Evolutionary conservation across 2,797 vertebrate species (phyloP), one percentile per base, ranked within the genome.

Genomic region (Carduelis carduelis): DNA sequence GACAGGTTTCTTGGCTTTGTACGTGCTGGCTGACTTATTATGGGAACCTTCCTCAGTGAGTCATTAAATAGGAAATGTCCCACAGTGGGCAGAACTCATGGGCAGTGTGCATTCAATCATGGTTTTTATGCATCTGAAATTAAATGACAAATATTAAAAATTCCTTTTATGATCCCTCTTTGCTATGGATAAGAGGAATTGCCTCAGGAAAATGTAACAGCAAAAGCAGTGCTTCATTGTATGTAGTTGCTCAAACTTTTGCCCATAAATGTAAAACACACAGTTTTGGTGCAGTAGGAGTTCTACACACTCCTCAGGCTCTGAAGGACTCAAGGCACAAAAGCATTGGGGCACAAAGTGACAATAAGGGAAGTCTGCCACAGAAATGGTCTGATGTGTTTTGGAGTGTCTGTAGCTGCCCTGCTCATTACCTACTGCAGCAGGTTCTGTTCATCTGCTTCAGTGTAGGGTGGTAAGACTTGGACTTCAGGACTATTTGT

Each of bases 211-310:
- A 52, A 57, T 32, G 17, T 30, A 59, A 32, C 8, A 46, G 59
- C 26, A 59, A 53, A 27, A 18, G 3, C 12, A 35, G 15, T 0
- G 0, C 28, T 57, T 37, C 32, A 16, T 56, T 3, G 2, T 44
- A 27, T 23, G 30, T 35, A 41, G 18, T 59, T 32, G 39, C 26
- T 53, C 52, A 20, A 20, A n/a, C 26, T 78, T 24, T 44, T 77
- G 39, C 10, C 26, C 9, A 17, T 59, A 53, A 23, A 20, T 41
- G 34, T 71, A 35, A 65, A 39, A 24, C 35, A 46, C 13, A 7
- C 8, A 8, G 2, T n/a, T 78, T 52, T 59, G 39, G 15, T 59
- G 30, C 17, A 20, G 22, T 47, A 32, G 46, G 12, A 71, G 11
- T 53, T n/a, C 30, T 35, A 1, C 15, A 21, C 15, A 4, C 12